Evolutionary conservation across 2,113 vertebrate genomes (phyloP).

Genomic region (Eleginops maclovinus): DNA sequence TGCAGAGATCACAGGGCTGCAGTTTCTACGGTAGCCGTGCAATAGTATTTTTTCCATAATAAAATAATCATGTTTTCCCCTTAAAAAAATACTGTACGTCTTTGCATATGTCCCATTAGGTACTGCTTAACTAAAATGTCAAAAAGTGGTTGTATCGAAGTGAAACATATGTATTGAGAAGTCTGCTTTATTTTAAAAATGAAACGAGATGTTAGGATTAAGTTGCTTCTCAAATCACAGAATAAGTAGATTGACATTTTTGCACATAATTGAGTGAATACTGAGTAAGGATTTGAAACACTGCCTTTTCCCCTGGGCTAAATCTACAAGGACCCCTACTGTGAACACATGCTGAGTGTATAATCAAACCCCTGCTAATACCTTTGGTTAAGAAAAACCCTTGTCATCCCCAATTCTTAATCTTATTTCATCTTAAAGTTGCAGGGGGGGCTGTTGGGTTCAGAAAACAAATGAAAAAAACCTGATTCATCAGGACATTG

Average conservation of each 20-base stretch:
- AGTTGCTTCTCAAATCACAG: background rate
- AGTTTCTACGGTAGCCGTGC: background rate
- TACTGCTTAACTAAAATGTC: background rate
- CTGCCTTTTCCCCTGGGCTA: background rate
- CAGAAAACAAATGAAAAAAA: background rate
- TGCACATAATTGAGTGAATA: background rate
- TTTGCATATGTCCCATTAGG: background rate
- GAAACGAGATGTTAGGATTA: background rate
- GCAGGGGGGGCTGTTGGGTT: background rate
- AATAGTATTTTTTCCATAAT: background rate
- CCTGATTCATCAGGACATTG: background rate
- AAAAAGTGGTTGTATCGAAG: background rate
- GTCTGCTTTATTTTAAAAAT: too few species aligned
- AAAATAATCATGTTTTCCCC: conserved; percentile 2
- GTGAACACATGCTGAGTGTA: background rate
- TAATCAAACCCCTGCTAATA: background rate
- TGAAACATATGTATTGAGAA: too few species aligned
- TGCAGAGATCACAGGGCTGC: background rate
- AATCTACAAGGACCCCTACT: background rate
- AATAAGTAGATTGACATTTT: background rate
- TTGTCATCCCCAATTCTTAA: background rate
- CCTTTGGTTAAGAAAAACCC: background rate
- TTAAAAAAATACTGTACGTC: background rate
- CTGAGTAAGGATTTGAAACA: background rate
- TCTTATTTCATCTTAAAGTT: background rate